Conservation (phyloP, 1,140 invertebrate genomes). For the Neomicropteryx cornuta region DNA sequence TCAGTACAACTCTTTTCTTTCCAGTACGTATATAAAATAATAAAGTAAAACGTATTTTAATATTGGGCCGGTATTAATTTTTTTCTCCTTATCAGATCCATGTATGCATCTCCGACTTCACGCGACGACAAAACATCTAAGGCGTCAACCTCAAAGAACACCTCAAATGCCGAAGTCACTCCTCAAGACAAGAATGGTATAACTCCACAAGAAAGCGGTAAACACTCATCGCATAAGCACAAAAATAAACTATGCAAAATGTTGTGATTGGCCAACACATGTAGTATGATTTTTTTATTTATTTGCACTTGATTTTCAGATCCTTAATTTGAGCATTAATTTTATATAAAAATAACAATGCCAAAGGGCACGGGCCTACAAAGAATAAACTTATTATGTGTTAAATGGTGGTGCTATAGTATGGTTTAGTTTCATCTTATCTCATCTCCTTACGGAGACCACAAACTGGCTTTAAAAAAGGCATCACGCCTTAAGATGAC, state of each 20-base stretch:
- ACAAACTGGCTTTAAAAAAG: too few species aligned
- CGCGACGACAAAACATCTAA: constrained; percentile 32
- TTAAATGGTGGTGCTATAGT: too few species aligned
- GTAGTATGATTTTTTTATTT: too few species aligned
- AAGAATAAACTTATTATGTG: too few species aligned
- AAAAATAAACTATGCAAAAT: constrained; percentile 30
- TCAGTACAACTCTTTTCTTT: constrained; percentile 2
- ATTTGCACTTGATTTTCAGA: too few species aligned
- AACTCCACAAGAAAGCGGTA: constrained; percentile 5
- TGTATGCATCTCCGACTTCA: constrained; percentile 39
- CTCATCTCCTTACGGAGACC: too few species aligned
- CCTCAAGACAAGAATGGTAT: constrained; percentile 7
- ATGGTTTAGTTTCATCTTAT: too few species aligned
- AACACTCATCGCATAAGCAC: constrained; percentile 18
- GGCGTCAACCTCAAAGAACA: constrained; percentile 29
- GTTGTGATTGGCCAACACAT: too few species aligned
- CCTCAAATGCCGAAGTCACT: constrained; percentile 9
- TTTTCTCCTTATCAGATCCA: constrained; percentile 29
- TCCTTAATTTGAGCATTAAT: too few species aligned
- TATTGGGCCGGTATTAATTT: neutral
- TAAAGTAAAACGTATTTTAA: constrained; percentile 19
- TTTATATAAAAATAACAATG: too few species aligned
- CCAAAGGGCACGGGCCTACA: too few species aligned
- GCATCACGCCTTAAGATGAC: too few species aligned
- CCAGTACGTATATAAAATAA: constrained; percentile 20